A percentile compares a stretch with the other conserved stretches of the same genome.
These are phyloP conservation scores for Enoplolaimus lenunculus DNA, from an alignment of 2,888 invertebrate species.

Conservation along the genomic window DNA sequence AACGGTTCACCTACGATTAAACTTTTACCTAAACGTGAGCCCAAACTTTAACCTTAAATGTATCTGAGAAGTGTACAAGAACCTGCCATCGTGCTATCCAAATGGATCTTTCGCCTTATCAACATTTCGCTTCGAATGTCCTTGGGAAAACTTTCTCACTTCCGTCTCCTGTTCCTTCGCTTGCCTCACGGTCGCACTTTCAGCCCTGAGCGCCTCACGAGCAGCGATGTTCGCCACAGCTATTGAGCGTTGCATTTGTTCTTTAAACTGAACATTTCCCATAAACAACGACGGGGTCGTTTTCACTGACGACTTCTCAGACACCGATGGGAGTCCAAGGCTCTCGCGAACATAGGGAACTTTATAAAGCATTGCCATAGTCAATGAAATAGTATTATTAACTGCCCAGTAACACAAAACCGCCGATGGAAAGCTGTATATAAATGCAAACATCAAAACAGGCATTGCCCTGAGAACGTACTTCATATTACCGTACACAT, in stretches of 20 bases:
- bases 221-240: not conserved
- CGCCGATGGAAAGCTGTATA: not conserved
- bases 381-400: not conserved
- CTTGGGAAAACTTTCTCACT: no score
- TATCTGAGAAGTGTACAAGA: no score
- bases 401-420: not conserved
- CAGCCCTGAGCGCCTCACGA: not conserved
- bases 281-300: not conserved
- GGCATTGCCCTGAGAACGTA: not conserved
- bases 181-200: no score
- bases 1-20: no score
- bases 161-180: no score
- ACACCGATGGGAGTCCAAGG: not conserved
- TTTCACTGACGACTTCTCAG: not conserved
- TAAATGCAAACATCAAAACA: not conserved
- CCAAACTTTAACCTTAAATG: no score
- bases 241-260: not conserved
- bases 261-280: no score
- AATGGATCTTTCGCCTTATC: no score
- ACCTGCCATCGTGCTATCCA: no score
- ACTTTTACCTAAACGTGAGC: no score
- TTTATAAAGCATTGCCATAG: not conserved
- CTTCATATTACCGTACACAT: not conserved
- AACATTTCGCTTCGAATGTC: no score
- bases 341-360: not conserved